Evolutionary conservation across 2,797 vertebrate species (phyloP).

Genomic region (Spinibarbus caldwelli): DNA sequence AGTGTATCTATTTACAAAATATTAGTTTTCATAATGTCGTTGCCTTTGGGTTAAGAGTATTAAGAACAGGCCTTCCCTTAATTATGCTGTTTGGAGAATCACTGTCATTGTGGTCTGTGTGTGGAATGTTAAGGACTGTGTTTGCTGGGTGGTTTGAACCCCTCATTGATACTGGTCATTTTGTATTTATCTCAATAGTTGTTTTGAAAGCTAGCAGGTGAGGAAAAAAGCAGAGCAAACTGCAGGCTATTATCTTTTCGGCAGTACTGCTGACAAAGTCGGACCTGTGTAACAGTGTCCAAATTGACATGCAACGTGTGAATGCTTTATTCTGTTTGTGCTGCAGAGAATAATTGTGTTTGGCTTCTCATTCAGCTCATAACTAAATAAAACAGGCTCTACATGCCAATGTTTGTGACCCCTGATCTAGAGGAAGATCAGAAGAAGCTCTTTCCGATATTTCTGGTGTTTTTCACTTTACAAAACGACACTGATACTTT

Average conservation of each 20-base stretch:
- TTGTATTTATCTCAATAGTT: background rate
- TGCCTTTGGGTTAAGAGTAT: background rate
- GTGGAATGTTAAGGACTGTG: background rate
- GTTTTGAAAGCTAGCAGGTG: conserved; percentile 4
- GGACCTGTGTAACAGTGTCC: background rate
- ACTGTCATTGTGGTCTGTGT: background rate
- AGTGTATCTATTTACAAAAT: background rate
- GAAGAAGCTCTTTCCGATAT: background rate
- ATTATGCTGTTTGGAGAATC: background rate
- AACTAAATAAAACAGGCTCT: background rate
- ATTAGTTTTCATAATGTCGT: background rate
- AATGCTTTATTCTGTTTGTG: background rate
- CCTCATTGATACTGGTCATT: background rate
- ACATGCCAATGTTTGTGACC: background rate
- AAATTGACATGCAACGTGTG: background rate
- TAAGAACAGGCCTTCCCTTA: background rate
- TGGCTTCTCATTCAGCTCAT: conserved; percentile 4
- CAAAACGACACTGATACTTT: background rate
- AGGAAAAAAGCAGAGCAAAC: background rate
- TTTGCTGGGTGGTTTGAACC: conserved; percentile 6
- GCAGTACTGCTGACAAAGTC: background rate
- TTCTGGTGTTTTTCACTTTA: background rate
- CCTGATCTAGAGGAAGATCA: background rate
- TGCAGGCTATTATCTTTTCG: background rate
- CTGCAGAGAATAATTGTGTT: conserved; percentile 15